Evolutionary conservation across 2,113 vertebrate genomes (phyloP).

Genomic region (Aphyosemion australe): DNA sequence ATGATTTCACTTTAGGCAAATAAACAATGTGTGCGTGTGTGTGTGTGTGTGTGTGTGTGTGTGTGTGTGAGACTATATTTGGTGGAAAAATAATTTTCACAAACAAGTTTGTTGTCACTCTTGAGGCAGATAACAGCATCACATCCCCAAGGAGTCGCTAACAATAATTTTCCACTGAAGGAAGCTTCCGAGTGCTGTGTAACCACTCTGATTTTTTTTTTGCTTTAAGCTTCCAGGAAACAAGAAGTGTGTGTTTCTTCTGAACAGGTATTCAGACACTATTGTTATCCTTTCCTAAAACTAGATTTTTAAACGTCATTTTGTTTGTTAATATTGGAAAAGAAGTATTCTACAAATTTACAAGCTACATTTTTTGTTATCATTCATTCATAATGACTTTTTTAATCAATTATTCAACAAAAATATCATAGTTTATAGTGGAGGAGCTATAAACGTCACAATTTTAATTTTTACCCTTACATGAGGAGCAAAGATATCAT

Average conservation of each 20-base stretch:
- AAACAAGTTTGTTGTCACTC: constrained; percentile 18
- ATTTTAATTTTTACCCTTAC: not conserved
- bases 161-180: constrained; percentile 3
- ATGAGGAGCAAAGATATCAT: not conserved
- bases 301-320: no score
- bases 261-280: not conserved
- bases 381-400: no score
- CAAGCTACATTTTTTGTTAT: not conserved
- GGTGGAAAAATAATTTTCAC: constrained; percentile 17
- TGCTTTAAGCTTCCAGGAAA: not conserved
- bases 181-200: not conserved
- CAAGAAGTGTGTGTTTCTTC: not conserved
- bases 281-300: not conserved
- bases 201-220: not conserved
- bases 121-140: constrained; percentile 18
- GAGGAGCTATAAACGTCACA: not conserved
- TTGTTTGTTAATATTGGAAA: no score
- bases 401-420: no score
- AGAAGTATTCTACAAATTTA: not conserved
- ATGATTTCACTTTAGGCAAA: constrained; percentile 45
- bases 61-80: constrained; percentile 13
- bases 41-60: not conserved
- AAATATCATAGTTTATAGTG: not conserved
- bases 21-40: constrained; percentile 25
- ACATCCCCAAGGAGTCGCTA: not conserved